Evolutionary conservation across 1,140 invertebrate species (phyloP).

Genomic region (Pachypeltis micranthus): DNA sequence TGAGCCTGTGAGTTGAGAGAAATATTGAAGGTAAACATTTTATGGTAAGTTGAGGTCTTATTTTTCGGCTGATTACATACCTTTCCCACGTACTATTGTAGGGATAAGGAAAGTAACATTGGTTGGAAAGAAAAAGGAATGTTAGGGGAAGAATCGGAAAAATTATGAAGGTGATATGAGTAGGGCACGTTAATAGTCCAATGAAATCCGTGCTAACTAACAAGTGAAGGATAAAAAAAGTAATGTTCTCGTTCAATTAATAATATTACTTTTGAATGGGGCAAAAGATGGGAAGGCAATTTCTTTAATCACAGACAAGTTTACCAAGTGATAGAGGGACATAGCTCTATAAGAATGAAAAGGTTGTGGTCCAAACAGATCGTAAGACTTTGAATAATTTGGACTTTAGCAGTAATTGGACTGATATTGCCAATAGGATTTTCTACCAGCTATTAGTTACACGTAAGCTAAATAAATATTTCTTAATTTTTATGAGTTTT

Average conservation of each 20-base stretch:
- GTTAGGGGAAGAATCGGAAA: too few relatives aligned
- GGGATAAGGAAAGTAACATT: too few relatives aligned
- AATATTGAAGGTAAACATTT: background rate
- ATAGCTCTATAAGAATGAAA: slow-evolving; percentile 5
- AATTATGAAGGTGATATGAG: background rate
- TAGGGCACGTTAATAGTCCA: background rate
- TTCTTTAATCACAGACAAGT: slow-evolving; percentile 24
- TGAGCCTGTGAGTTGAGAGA: too few relatives aligned
- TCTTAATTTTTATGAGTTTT: too few relatives aligned
- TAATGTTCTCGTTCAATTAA: slow-evolving; percentile 6
- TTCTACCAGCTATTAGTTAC: background rate
- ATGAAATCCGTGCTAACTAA: slow-evolving; percentile 19
- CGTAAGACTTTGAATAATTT: background rate
- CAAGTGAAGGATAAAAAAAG: slow-evolving; percentile 16
- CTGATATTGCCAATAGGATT: background rate
- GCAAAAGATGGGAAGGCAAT: slow-evolving; percentile 23
- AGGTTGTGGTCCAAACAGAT: background rate
- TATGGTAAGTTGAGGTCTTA: background rate
- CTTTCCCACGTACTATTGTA: too few relatives aligned
- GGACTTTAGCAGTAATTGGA: background rate
- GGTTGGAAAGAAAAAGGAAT: too few relatives aligned
- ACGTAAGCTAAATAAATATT: background rate
- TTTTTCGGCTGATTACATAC: background rate
- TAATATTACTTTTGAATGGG: slow-evolving; percentile 7
- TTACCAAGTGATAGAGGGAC: background rate